Evolutionary conservation across 1,140 invertebrate species (phyloP).

Genomic region (Aleiodes sp.): DNA sequence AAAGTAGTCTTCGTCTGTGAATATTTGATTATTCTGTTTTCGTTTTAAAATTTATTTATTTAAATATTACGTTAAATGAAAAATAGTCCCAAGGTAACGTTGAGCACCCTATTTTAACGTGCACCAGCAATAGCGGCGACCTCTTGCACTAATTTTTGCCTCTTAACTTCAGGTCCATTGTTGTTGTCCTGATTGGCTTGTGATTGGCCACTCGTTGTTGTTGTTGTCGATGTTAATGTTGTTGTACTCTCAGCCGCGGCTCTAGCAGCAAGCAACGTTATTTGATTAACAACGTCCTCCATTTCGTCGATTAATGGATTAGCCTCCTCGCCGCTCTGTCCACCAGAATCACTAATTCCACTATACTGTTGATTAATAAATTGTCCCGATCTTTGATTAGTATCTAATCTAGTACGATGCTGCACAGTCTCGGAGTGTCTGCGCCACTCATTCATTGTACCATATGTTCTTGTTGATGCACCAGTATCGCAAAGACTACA

Average conservation of each 20-base stretch:
- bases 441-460: constrained; percentile 71
- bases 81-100: neutral
- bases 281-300: constrained; percentile 85
- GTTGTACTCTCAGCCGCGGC: constrained; percentile 68
- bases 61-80: neutral
- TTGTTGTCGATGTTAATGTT: constrained; percentile 36
- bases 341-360: constrained; percentile 24
- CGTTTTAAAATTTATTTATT: no score
- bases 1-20: neutral
- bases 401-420: constrained; percentile 62
- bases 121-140: constrained; percentile 56
- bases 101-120: constrained; percentile 41
- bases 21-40: no score
- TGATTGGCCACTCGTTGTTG: constrained; percentile 16
- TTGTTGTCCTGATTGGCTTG: constrained; percentile 53
- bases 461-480: constrained; percentile 67
- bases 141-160: constrained; percentile 58
- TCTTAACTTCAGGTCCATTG: constrained; percentile 57
- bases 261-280: constrained; percentile 78
- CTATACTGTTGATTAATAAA: constrained; percentile 26
- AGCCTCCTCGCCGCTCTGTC: constrained; percentile 55
- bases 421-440: constrained; percentile 73
- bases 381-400: constrained; percentile 41
- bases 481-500: constrained; percentile 74
- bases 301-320: constrained; percentile 78